Evolutionary conservation across 2,113 vertebrate species (phyloP).

Genomic region (Siphamia tubifer): DNA sequence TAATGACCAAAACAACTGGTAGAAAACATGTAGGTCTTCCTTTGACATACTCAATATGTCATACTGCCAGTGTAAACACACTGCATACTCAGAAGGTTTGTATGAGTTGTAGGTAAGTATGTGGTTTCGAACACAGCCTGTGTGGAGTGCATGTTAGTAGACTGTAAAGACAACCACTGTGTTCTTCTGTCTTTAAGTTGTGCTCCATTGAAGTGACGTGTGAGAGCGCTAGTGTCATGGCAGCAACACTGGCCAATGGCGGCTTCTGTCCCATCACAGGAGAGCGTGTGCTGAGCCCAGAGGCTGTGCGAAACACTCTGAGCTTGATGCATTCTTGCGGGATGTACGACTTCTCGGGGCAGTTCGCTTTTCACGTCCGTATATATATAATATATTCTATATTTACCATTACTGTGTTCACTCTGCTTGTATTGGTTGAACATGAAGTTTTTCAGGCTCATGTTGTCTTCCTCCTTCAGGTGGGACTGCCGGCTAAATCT

Average conservation of each 20-base stretch:
- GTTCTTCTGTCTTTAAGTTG: slow-evolving; percentile 71
- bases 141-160: too few relatives aligned
- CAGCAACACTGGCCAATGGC: slow-evolving; percentile 95
- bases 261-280: slow-evolving; percentile 98
- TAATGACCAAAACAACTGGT: too few relatives aligned
- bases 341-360: slow-evolving; percentile 99
- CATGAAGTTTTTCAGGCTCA: rapidly evolving
- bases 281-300: slow-evolving; percentile 93
- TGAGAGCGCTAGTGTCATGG: slow-evolving; percentile 98
- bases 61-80: too few relatives aligned
- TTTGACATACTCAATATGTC: too few relatives aligned
- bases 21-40: too few relatives aligned
- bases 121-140: too few relatives aligned
- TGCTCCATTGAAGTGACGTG: slow-evolving; percentile 99
- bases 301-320: slow-evolving; percentile 95
- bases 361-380: slow-evolving; percentile 99
- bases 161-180: neutral
- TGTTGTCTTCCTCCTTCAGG: slow-evolving; percentile 70
- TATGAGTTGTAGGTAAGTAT: too few relatives aligned
- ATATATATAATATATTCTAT: neutral
- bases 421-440: too few relatives aligned
- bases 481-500: slow-evolving; percentile 96
- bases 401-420: too few relatives aligned
- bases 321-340: slow-evolving; percentile 99
- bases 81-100: too few relatives aligned